phyloP scores from a whole-genome alignment of 2,797 vertebrate species.

The Eospalax fontanierii region DNA sequence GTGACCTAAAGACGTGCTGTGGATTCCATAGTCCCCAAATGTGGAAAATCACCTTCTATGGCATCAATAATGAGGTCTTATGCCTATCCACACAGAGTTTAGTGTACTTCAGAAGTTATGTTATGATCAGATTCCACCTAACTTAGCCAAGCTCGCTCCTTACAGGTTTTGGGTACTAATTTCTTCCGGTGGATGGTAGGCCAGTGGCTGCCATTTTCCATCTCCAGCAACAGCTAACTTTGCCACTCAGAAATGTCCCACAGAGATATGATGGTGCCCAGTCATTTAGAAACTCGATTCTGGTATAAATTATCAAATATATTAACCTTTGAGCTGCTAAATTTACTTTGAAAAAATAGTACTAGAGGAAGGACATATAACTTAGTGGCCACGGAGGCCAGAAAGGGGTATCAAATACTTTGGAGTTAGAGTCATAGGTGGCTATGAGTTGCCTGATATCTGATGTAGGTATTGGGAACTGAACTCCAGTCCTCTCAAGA shows the following conservation, averaged over 20 bases:
- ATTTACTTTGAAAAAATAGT: constrained; percentile 37
- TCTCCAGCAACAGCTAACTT: constrained; percentile 24
- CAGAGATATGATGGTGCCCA: constrained; percentile 20
- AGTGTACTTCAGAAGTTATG: background rate
- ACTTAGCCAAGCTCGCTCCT: background rate
- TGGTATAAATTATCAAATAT: constrained; percentile 46
- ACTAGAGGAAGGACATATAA: background rate
- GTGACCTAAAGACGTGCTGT: background rate
- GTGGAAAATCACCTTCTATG: background rate
- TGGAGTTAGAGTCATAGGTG: too few relatives aligned
- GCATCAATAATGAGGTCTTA: background rate
- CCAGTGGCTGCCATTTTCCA: background rate
- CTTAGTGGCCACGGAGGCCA: background rate
- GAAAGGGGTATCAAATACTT: too few relatives aligned
- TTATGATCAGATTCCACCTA: background rate
- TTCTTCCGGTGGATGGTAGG: constrained; percentile 8
- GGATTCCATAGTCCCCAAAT: background rate
- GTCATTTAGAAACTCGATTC: background rate
- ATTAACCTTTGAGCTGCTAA: constrained; percentile 1
- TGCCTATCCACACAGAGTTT: background rate
- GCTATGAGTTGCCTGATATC: too few relatives aligned
- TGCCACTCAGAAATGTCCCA: constrained; percentile 40
- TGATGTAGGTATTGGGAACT: too few relatives aligned
- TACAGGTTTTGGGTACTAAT: background rate
- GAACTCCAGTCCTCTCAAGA: too few relatives aligned